Percentiles rank a stretch among this genome's conserved stretches.
These are phyloP conservation scores for Nomada fabriciana DNA, from an alignment of 2,888 invertebrate species.

Conservation along the genomic window DNA sequence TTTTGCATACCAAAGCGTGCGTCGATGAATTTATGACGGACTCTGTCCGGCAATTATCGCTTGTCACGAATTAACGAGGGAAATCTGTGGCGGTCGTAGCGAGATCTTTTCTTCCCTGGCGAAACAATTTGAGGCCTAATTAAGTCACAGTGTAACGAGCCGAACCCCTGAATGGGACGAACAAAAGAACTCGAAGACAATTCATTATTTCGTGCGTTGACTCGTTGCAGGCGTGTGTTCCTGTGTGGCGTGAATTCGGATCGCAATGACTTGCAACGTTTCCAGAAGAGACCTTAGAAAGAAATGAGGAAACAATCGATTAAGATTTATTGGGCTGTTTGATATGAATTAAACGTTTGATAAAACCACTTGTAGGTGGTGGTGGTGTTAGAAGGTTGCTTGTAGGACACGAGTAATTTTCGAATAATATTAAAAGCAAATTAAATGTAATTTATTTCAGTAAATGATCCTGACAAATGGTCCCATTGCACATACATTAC, in stretches of 20 bases:
- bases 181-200: slow-evolving; percentile 14
- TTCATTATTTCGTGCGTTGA: slow-evolving; percentile 33
- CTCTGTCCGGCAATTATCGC: slow-evolving; percentile 56
- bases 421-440: too few relatives aligned
- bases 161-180: not conserved
- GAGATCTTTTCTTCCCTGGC: not conserved
- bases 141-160: slow-evolving; percentile 25
- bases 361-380: too few relatives aligned
- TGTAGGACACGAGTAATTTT: too few relatives aligned
- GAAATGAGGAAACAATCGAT: not conserved
- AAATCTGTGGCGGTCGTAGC: slow-evolving; percentile 13
- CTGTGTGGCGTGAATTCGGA: not conserved
- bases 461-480: too few relatives aligned
- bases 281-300: not conserved
- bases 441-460: too few relatives aligned
- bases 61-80: slow-evolving; percentile 46
- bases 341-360: not conserved
- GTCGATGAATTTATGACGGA: slow-evolving; percentile 52
- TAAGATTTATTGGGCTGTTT: not conserved
- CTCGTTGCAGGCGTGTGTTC: not conserved
- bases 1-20: slow-evolving; percentile 50
- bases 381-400: too few relatives aligned
- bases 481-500: too few relatives aligned
- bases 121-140: slow-evolving; percentile 37
- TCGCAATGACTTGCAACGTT: not conserved